Evolutionary conservation across 2,888 invertebrate genomes (phyloP).

Genomic region (Mythimna pallens): DNA sequence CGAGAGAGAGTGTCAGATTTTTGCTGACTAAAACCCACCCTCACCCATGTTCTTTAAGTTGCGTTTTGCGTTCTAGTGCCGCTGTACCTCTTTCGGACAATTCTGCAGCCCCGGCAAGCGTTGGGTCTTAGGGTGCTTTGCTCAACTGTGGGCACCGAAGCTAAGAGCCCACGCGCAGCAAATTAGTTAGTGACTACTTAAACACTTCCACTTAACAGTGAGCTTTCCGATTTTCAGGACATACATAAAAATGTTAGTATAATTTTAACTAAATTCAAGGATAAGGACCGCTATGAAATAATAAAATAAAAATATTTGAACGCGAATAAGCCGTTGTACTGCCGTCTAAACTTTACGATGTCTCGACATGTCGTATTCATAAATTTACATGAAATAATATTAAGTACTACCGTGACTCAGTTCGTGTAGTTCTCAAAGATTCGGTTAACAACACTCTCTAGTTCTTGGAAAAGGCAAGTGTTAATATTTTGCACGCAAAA

Average conservation of each 20-base stretch:
- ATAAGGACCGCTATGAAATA: slow-evolving; percentile 36
- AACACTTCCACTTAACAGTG: too few relatives aligned
- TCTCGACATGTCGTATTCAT: slow-evolving; percentile 51
- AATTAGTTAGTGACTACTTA: too few relatives aligned
- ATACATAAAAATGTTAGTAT: neutral
- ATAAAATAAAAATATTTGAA: slow-evolving; percentile 44
- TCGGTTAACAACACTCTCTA: neutral
- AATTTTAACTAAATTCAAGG: slow-evolving; percentile 31
- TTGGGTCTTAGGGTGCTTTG: too few relatives aligned
- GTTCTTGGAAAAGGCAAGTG: neutral
- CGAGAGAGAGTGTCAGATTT: too few relatives aligned
- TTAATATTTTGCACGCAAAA: too few relatives aligned
- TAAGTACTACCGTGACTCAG: slow-evolving; percentile 18
- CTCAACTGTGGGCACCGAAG: too few relatives aligned
- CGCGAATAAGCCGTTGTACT: slow-evolving; percentile 36
- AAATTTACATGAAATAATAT: slow-evolving; percentile 27
- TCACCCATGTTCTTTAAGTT: too few relatives aligned
- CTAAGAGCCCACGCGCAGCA: too few relatives aligned
- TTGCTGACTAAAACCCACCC: too few relatives aligned
- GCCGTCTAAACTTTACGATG: slow-evolving; percentile 47
- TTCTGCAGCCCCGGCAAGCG: too few relatives aligned
- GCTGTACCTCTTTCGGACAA: too few relatives aligned
- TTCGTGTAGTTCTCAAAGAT: neutral
- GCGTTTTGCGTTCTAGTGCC: too few relatives aligned
- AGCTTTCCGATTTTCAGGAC: neutral